Evolutionary conservation across 1,140 invertebrate genomes (phyloP), one percentile per base, ranked within the genome.

Genomic region (Aphis craccivora): DNA sequence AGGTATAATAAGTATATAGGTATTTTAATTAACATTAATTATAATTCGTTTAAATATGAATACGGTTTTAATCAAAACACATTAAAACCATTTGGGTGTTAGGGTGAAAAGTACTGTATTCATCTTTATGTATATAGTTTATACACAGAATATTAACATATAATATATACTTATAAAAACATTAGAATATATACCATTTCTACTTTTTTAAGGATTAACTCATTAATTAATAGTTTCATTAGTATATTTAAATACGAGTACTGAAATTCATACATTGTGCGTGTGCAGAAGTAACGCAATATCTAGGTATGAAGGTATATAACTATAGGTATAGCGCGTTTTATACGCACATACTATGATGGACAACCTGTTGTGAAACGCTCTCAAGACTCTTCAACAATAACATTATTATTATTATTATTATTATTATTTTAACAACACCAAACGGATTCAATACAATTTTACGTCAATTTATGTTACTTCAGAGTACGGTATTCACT

Each of bases 341-440:
- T 76, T 76, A 76, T 14, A 67, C 30, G 14, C 30, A 76, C 30
- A 11, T 4, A 76, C 30, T 76, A 76, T 18, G n/a, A 76, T 35
- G n/a, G 60, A 76, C 60, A 76, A 76, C 60, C 60, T 67, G 60
- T 76, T 76, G 60, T 76, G 60, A 76, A 67, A 76, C 30, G n/a
- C 60, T 1, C 4, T 6, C 60, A 18, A n/a, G 60, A n/a, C 30
- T 67, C 25, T 60, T 18, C n/a, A 18, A n/a, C 14, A 76, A 4
- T 67, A 67, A 76, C 60, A n/a, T n/a, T 5, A 76, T 76, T 76
- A 40, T 40, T 40, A 40, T 2, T 51, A n/a, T n/a, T n/a, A n/a
- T 51, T 51, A 18, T 51, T 51, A 18, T 51, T 48, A 0, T 45
- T 45, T 67, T 30, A n/a, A 67, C n/a, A 76, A 4, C 30, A 76